Evolutionary conservation across 1,140 invertebrate species (phyloP).

Genomic region (Hyphantria cunea): DNA sequence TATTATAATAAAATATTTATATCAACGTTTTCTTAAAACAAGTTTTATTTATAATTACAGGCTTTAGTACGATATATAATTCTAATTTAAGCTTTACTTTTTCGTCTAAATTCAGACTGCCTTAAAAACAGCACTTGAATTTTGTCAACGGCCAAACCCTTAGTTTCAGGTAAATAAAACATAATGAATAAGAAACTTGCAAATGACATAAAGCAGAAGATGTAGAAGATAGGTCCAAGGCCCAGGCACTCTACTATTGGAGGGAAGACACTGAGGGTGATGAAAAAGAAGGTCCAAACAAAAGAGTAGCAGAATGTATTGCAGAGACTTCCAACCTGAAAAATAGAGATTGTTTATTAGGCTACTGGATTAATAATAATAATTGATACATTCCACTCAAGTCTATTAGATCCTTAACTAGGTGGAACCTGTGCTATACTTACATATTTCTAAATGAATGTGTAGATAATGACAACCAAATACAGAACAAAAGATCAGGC

Average conservation of each 20-base stretch:
- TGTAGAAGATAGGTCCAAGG: conserved; percentile 58
- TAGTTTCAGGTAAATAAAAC: conserved; percentile 65
- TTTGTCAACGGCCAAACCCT: conserved; percentile 60
- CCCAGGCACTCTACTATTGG: conserved; percentile 54
- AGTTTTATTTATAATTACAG: too few relatives aligned
- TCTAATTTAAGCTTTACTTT: too few relatives aligned
- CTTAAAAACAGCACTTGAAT: conserved; percentile 64
- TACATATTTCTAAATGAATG: too few relatives aligned
- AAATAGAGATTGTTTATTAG: background rate
- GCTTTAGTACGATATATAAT: too few relatives aligned
- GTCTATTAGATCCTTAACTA: too few relatives aligned
- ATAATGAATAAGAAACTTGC: conserved; percentile 54
- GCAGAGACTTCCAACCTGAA: conserved; percentile 63
- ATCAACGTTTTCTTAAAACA: too few relatives aligned
- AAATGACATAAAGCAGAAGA: conserved; percentile 58
- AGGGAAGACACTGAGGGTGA: conserved; percentile 66
- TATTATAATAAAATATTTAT: too few relatives aligned
- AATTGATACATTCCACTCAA: too few relatives aligned
- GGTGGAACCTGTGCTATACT: too few relatives aligned
- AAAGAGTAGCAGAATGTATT: conserved; percentile 59
- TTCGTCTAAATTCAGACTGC: conserved; percentile 27
- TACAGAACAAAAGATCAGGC: too few relatives aligned
- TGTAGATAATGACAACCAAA: too few relatives aligned
- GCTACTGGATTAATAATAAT: too few relatives aligned
- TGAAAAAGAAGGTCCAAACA: conserved; percentile 68